These are phyloP conservation scores for Sminthopsis crassicaudata DNA, from an alignment of 2,113 vertebrate genomes.

Conservation along the genomic window DNA sequence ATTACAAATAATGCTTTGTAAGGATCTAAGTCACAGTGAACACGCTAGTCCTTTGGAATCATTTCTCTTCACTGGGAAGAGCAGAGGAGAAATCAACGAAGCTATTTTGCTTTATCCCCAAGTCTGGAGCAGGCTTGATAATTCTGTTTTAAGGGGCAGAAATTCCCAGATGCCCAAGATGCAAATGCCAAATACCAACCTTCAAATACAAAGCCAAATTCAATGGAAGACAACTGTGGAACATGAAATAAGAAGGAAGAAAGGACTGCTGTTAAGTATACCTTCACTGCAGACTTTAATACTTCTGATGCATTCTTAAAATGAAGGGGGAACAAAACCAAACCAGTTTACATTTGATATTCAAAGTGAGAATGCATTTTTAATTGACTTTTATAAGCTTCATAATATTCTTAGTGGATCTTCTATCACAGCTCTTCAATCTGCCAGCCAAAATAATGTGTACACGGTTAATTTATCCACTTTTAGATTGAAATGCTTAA, in stretches of 20 bases:
- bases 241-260: background rate
- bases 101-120: background rate
- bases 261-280: background rate
- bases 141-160: background rate
- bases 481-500: constrained; percentile 72
- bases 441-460: constrained; percentile 79
- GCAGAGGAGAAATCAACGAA: background rate
- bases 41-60: background rate
- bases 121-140: background rate
- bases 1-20: background rate
- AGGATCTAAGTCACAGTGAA: background rate
- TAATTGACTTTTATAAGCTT: constrained; percentile 73
- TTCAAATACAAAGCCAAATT: background rate
- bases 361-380: constrained; percentile 61
- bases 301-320: constrained; percentile 45
- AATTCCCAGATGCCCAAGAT: background rate
- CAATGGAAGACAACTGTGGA: background rate
- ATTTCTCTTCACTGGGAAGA: background rate
- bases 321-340: constrained; percentile 13
- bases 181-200: background rate
- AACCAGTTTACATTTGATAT: constrained; percentile 44
- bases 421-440: constrained; percentile 70
- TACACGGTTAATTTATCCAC: constrained; percentile 75
- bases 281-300: background rate
- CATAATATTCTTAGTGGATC: constrained; percentile 64